A percentile compares a stretch with the other conserved stretches of the same genome.
phyloP scores from a whole-genome alignment of 2,888 invertebrate genomes.

The Lymantria monacha region DNA sequence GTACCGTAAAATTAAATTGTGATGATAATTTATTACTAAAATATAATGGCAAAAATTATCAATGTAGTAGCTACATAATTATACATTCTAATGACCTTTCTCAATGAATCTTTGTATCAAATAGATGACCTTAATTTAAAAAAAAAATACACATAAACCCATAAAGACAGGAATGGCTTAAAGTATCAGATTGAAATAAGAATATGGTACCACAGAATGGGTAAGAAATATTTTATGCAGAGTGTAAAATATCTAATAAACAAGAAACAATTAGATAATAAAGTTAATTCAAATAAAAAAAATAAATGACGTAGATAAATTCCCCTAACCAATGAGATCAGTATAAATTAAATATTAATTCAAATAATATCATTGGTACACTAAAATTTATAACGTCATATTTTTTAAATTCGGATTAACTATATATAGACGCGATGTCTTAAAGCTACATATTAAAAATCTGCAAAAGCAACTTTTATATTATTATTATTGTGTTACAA shows the following conservation, averaged over 20 bases:
- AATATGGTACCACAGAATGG: background rate
- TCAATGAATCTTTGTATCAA: slow-evolving; percentile 30
- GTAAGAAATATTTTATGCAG: background rate
- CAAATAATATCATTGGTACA: slow-evolving; percentile 1
- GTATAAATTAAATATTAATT: background rate
- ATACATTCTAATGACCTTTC: slow-evolving; percentile 43
- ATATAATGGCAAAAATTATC: slow-evolving; percentile 57
- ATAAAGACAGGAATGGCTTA: background rate
- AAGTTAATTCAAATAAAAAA: no score
- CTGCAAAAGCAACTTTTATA: slow-evolving; percentile 12
- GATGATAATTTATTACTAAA: slow-evolving; percentile 47
- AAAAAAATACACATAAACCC: background rate
- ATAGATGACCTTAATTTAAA: slow-evolving; percentile 10
- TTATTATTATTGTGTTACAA: slow-evolving; percentile 22
- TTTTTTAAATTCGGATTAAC: slow-evolving; percentile 2
- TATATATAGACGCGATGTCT: slow-evolving; percentile 2
- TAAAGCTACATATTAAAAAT: slow-evolving; percentile 14
- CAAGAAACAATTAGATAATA: no score
- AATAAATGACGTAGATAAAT: background rate
- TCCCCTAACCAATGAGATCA: background rate
- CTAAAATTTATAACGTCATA: slow-evolving; percentile 1
- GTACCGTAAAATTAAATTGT: slow-evolving; percentile 50
- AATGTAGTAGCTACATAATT: slow-evolving; percentile 30
- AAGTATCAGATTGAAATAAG: background rate
- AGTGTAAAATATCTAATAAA: no score